Base-by-base conservation (phyloP, 1,140 invertebrate species). In the Musca vetustissima region DNA sequence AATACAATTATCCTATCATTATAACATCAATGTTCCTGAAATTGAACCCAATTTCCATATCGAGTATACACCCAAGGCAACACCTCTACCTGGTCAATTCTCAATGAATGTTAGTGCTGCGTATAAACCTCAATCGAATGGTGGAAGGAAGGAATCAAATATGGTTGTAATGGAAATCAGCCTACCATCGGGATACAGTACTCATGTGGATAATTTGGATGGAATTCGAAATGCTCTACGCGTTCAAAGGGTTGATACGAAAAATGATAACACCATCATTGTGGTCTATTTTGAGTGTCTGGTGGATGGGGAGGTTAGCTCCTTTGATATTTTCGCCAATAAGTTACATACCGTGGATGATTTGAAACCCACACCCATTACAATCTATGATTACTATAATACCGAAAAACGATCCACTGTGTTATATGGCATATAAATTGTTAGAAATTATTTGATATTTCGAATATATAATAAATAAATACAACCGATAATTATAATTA, bases 331-430 rank as follows among this genome's bases (percentile, higher is more conserved):
- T n/a, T 90, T 91, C 14, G 93, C 93, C 0, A 91, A 90, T 73
- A 88, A 93, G 75, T 91, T 91, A 1, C 90, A 92, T 76, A 90
- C 91, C 80, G 93, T 97, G 11, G 92, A 92, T 3, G 89, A 92
- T 74, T 92, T 95, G 76, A 92, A 92, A 79, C 91, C 93, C n/a
- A 92, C 93, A 9, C 87, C 92, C 48, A 91, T 97, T 19, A 87
- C 87, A 17, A 87, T 97, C 32, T 97, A 95, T 76, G 94, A 98
- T 78, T 98, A 98, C 79, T 98, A 97, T 75, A 92, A 96, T 78
- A 92, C 87, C 88, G 87, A 74, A 48, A 87, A 89, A 71, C 84
- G 86, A 79, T 90, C 90, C 19, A 85, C 91, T 68, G 87, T 88
- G 71, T 94, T 93, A 83, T 94, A 94, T 76, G 6, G 13, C 1